A percentile compares a stretch with the other conserved stretches of the same genome.
These are phyloP conservation scores for Castor canadensis DNA, from an alignment of 2,113 vertebrate species.

Conservation along the genomic window DNA sequence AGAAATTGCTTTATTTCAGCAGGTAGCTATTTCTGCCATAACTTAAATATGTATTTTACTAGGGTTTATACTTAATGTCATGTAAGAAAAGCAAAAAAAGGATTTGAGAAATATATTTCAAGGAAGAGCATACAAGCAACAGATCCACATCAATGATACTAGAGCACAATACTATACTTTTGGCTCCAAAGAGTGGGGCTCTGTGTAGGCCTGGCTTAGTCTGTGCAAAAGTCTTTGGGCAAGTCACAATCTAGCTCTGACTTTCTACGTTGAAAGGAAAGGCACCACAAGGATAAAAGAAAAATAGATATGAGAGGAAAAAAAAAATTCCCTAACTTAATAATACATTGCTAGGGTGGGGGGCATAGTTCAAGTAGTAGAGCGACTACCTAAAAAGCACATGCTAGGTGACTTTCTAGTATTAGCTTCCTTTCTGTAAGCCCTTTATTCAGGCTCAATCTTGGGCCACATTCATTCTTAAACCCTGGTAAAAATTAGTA, in stretches of 20 bases:
- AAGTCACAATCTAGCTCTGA: background rate
- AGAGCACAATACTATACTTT: background rate
- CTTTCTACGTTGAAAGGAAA: background rate
- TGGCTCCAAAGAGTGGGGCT: background rate
- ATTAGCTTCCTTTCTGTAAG: conserved; percentile 12
- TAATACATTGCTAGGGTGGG: background rate
- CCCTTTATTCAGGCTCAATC: background rate
- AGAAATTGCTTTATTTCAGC: conserved; percentile 75
- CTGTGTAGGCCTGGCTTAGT: background rate
- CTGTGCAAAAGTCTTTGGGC: background rate
- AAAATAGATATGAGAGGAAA: background rate
- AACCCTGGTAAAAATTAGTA: background rate
- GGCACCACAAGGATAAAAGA: background rate
- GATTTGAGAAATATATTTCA: background rate
- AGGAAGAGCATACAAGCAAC: background rate
- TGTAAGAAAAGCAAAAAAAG: conserved; percentile 10
- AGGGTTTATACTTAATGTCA: conserved; percentile 9
- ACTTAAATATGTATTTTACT: background rate
- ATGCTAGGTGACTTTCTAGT: background rate
- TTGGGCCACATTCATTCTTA: background rate
- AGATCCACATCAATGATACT: background rate
- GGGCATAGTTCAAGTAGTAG: too few relatives aligned
- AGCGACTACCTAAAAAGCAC: too few relatives aligned
- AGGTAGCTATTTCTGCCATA: conserved; percentile 64
- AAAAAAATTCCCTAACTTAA: background rate